phyloP scores from a whole-genome alignment of 2,888 invertebrate genomes.

The Reticulitermes lucifugus region DNA sequence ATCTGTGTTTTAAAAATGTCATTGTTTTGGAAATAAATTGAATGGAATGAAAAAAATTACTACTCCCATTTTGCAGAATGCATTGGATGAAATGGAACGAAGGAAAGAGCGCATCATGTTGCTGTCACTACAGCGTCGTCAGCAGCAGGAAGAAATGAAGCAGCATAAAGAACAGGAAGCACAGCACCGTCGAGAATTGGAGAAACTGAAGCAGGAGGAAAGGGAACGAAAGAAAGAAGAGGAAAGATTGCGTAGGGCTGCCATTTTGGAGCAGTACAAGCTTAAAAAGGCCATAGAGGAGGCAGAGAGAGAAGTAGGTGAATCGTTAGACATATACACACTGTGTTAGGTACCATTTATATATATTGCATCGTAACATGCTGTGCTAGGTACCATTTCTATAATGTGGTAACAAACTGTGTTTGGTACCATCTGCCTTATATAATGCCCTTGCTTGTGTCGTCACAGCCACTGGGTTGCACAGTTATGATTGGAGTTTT shows the following conservation, averaged over 20 bases:
- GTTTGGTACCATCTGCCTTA: no score
- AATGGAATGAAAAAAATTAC: not conserved
- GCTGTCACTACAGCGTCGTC: constrained; percentile 88
- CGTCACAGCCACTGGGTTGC: no score
- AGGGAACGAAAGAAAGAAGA: constrained; percentile 79
- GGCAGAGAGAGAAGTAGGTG: constrained; percentile 77
- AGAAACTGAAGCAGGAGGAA: constrained; percentile 79
- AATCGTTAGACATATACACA: no score
- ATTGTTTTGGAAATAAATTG: not conserved
- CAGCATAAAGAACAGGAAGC: constrained; percentile 86
- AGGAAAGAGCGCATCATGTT: constrained; percentile 93
- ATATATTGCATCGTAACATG: no score
- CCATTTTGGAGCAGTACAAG: constrained; percentile 93
- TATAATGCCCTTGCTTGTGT: no score
- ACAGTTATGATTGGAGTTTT: no score
- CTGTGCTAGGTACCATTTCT: no score
- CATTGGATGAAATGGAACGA: constrained; percentile 90
- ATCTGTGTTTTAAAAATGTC: not conserved
- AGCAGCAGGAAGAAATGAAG: constrained; percentile 89
- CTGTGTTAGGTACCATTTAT: no score
- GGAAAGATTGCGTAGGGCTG: constrained; percentile 86
- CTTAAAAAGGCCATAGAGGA: constrained; percentile 94
- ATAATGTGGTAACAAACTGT: no score
- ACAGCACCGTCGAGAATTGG: constrained; percentile 79
- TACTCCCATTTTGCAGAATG: constrained; percentile 69